Evolutionary conservation across 1,140 invertebrate genomes (phyloP).

Genomic region (Zelostemma sp.): DNA sequence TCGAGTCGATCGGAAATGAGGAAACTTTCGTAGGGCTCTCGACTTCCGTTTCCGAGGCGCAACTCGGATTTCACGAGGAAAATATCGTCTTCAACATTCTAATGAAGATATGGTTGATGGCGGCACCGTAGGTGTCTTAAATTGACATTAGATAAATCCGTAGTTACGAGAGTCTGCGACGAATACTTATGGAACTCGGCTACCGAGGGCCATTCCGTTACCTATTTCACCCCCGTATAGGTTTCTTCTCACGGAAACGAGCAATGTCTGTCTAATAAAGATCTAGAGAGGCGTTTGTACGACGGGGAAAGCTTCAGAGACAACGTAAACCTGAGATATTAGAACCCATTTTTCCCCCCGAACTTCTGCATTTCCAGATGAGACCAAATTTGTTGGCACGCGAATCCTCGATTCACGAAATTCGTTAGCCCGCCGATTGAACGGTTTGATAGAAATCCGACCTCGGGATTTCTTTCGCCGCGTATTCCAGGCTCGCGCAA

Average conservation of each 20-base stretch:
- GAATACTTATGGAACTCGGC: constrained; percentile 37
- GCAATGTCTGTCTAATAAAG: constrained; percentile 29
- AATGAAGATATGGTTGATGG: constrained; percentile 62
- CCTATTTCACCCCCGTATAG: constrained; percentile 30
- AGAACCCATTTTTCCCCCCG: background rate
- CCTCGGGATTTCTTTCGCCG: no score
- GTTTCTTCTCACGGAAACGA: constrained; percentile 26
- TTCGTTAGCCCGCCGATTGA: background rate
- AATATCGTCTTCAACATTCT: constrained; percentile 53
- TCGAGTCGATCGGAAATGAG: constrained; percentile 64
- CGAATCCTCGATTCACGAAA: constrained; percentile 4
- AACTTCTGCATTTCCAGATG: constrained; percentile 10
- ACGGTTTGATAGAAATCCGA: no score
- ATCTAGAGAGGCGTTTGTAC: constrained; percentile 18
- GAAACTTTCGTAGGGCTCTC: constrained; percentile 54
- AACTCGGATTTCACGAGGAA: constrained; percentile 42
- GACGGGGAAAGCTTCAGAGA: constrained; percentile 18
- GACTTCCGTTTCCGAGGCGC: constrained; percentile 37
- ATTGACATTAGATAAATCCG: constrained; percentile 50
- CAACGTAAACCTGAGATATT: constrained; percentile 14
- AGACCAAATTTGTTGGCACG: background rate
- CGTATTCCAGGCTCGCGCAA: constrained; percentile 37
- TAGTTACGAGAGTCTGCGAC: constrained; percentile 42
- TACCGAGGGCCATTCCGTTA: constrained; percentile 15
- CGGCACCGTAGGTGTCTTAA: constrained; percentile 47